Percentiles rank a stretch among this genome's conserved stretches.
These are phyloP conservation scores for Mustelus asterias DNA, from an alignment of 2,113 vertebrate genomes.

Conservation along the genomic window DNA sequence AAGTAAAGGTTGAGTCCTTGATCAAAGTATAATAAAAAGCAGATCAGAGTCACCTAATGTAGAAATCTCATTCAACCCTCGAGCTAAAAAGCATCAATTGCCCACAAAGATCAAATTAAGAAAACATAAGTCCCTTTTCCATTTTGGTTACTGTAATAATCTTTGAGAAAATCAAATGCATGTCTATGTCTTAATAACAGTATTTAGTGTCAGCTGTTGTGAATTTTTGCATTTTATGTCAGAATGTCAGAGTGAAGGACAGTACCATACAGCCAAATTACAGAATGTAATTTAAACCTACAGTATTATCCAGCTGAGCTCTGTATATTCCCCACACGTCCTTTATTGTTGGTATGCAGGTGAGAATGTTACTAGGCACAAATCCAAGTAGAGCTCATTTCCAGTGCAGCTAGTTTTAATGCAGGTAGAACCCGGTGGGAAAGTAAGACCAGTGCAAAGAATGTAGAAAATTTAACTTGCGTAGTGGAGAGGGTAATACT, in stretches of 20 bases:
- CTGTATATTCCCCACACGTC: neutral
- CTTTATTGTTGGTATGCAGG: neutral
- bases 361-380: neutral
- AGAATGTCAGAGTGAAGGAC: neutral
- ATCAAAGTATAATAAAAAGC: neutral
- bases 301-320: neutral
- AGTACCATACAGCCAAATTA: neutral
- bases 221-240: neutral
- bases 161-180: neutral
- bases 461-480: neutral
- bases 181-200: neutral
- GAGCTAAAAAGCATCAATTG: neutral
- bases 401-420: neutral
- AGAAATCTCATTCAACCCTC: neutral
- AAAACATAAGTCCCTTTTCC: neutral
- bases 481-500: neutral
- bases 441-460: neutral
- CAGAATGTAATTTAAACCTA: neutral
- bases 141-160: slow-evolving; percentile 1
- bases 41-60: neutral
- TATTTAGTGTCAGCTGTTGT: neutral
- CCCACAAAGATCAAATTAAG: neutral
- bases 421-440: neutral
- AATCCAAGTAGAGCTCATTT: neutral
- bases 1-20: neutral